phyloP scores from a whole-genome alignment of 2,888 invertebrate species.

The Drepanosiphum platanoidis region DNA sequence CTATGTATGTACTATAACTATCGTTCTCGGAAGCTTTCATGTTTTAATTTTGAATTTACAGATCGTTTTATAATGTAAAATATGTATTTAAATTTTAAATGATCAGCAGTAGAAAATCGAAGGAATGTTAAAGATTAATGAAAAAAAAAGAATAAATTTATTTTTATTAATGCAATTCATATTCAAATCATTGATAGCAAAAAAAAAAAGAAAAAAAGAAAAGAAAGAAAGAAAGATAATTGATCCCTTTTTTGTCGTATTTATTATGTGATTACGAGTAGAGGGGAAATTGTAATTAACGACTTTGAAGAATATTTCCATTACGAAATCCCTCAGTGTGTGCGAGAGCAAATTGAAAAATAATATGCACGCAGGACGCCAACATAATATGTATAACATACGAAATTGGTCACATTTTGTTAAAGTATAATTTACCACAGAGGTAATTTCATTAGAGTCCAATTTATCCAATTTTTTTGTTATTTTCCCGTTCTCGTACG shows the following conservation, averaged over 20 bases:
- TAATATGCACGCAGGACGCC: too few species aligned
- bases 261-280: neutral
- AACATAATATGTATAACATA: too few species aligned
- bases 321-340: neutral
- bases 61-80: neutral
- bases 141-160: conserved; percentile 33
- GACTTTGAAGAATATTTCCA: conserved; percentile 7
- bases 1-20: too few species aligned
- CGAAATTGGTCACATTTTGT: too few species aligned
- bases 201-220: neutral
- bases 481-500: too few species aligned
- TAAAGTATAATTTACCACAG: too few species aligned
- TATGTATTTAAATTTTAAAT: neutral
- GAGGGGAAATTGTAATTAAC: neutral
- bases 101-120: neutral
- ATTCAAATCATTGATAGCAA: conserved; percentile 14
- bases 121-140: neutral
- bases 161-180: neutral
- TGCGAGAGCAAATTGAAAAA: too few species aligned
- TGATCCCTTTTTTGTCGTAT: conserved; percentile 1
- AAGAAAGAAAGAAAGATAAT: too few species aligned
- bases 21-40: neutral
- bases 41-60: neutral
- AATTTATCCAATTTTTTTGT: too few species aligned
- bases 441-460: neutral